Conservation (phyloP, 2,888 invertebrate genomes). For the Pseudococcus longispinus region DNA sequence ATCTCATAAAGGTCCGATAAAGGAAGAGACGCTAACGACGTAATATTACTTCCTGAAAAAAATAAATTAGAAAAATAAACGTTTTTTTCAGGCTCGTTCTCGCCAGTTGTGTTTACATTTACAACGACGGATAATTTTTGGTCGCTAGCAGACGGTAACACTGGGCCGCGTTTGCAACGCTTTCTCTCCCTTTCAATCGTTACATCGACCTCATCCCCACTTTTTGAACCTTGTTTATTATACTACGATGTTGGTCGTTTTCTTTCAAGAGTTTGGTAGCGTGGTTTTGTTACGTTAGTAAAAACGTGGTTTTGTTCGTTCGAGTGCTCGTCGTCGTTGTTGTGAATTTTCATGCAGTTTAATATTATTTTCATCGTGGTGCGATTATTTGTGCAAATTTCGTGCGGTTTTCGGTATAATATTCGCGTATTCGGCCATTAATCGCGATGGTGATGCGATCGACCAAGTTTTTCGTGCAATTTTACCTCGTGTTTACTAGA, state of each 20-base stretch:
- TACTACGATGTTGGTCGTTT: constrained; percentile 46
- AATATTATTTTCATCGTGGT: neutral
- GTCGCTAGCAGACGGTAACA: neutral
- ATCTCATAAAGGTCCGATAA: neutral
- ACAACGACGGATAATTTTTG: neutral
- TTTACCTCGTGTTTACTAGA: neutral
- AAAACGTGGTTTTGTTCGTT: constrained; percentile 39
- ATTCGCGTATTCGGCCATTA: neutral
- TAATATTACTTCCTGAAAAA: constrained; percentile 17
- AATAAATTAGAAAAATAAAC: constrained; percentile 7
- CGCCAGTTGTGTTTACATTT: neutral
- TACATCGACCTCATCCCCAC: constrained; percentile 50
- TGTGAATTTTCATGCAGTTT: constrained; percentile 25
- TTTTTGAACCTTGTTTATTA: constrained; percentile 46
- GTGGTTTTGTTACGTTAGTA: neutral
- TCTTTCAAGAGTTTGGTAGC: constrained; percentile 43
- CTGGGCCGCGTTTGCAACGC: constrained; percentile 25
- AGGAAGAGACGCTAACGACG: neutral
- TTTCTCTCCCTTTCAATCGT: constrained; percentile 50
- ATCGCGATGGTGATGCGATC: neutral
- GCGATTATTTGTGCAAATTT: neutral
- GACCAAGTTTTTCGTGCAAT: neutral
- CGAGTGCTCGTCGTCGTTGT: neutral
- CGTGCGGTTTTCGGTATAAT: neutral
- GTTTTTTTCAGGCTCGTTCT: no score